Evolutionary conservation across 2,888 invertebrate genomes (phyloP).

Genomic region (Muschampia staudingeri): DNA sequence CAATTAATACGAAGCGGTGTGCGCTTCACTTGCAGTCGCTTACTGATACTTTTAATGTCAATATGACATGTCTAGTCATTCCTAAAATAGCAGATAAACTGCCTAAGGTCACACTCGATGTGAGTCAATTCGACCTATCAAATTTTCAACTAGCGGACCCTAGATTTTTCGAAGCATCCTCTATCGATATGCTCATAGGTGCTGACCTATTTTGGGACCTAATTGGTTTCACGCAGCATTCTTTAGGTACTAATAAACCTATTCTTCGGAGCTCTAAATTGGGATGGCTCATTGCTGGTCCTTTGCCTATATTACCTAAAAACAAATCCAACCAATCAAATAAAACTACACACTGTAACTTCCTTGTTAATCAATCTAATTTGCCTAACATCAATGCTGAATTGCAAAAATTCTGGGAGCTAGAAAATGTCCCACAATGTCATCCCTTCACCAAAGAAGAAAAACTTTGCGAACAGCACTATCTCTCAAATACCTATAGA

Average conservation of each 20-base stretch:
- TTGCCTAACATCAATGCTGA: neutral
- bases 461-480: neutral
- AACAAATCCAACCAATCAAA: neutral
- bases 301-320: slow-evolving; percentile 3
- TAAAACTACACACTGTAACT: neutral
- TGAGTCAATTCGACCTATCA: neutral
- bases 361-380: neutral
- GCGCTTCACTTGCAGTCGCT: neutral
- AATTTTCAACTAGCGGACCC: slow-evolving; percentile 18
- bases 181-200: slow-evolving; percentile 26
- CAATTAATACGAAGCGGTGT: neutral
- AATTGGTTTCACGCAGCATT: slow-evolving; percentile 18
- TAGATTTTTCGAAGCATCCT: neutral
- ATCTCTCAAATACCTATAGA: neutral
- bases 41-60: neutral
- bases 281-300: slow-evolving; percentile 37
- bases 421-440: neutral
- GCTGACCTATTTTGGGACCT: slow-evolving; percentile 26
- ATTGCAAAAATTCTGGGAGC: neutral
- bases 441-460: neutral
- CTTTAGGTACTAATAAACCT: slow-evolving; percentile 40
- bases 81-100: slow-evolving; percentile 42
- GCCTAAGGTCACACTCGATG: slow-evolving; percentile 26
- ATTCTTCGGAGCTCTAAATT: slow-evolving; percentile 38
- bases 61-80: slow-evolving; percentile 43